A percentile compares a stretch with the other conserved stretches of the same genome.
phyloP scores from a whole-genome alignment of 2,888 invertebrate species.

The Neoascia interrupta region DNA sequence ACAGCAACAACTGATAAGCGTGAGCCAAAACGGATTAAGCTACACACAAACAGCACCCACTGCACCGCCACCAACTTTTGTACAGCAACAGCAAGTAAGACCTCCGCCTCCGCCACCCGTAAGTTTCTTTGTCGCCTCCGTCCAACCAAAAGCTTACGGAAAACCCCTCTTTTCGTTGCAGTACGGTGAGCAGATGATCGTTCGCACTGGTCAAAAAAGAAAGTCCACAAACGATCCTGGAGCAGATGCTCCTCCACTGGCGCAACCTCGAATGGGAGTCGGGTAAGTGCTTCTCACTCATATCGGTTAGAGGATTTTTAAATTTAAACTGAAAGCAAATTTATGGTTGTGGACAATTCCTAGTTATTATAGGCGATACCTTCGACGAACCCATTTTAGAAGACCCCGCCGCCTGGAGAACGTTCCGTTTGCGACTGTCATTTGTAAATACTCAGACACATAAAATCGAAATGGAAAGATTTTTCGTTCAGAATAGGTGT shows the following conservation, averaged over 20 bases:
- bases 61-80: conserved; percentile 26
- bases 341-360: too few species aligned
- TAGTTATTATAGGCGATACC: too few species aligned
- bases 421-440: too few species aligned
- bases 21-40: conserved; percentile 51
- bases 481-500: too few species aligned
- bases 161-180: conserved; percentile 9
- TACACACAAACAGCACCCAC: conserved; percentile 45
- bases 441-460: too few species aligned
- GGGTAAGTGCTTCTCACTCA: conserved; percentile 66
- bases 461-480: too few species aligned
- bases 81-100: conserved; percentile 40
- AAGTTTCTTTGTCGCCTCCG: not conserved
- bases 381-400: too few species aligned
- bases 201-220: conserved; percentile 52
- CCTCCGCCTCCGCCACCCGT: conserved; percentile 37
- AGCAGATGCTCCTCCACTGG: conserved; percentile 47
- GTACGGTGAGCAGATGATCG: conserved; percentile 50
- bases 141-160: not conserved
- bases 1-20: conserved; percentile 42
- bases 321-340: too few species aligned
- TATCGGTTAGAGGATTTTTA: too few species aligned
- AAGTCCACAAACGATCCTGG: conserved; percentile 58
- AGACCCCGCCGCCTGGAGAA: too few species aligned
- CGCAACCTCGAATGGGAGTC: conserved; percentile 56